Conservation (phyloP, 2,888 invertebrate species). For the Bellardia bayeri region DNA sequence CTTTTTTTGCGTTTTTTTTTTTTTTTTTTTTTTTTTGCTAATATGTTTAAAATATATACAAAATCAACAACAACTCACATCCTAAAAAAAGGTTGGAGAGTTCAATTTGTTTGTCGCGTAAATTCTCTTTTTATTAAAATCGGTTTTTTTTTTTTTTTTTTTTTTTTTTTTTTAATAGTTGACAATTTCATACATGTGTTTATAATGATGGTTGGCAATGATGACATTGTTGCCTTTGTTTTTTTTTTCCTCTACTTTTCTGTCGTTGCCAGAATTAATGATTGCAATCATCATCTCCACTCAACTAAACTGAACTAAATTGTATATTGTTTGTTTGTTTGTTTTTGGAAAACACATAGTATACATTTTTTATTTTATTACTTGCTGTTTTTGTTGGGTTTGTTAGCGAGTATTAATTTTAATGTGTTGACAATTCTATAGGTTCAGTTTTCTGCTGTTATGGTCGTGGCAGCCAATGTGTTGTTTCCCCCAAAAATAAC, state of each 20-base stretch:
- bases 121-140: conserved; percentile 26
- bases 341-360: background rate
- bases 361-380: background rate
- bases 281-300: conserved; percentile 52
- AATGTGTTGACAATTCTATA: conserved; percentile 10
- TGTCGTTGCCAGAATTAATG: conserved; percentile 52
- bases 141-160: background rate
- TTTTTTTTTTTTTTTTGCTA: background rate
- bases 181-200: conserved; percentile 46
- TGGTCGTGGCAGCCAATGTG: background rate
- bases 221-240: conserved; percentile 59
- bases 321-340: conserved; percentile 15
- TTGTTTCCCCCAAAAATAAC: background rate
- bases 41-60: background rate
- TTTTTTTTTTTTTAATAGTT: conserved; percentile 21
- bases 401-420: background rate
- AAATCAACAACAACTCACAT: background rate
- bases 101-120: conserved; percentile 43
- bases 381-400: background rate
- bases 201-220: conserved; percentile 61
- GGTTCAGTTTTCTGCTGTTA: background rate
- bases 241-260: conserved; percentile 1
- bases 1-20: background rate
- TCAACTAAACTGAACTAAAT: conserved; percentile 23
- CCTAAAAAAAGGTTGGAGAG: conserved; percentile 32